A percentile compares a stretch with the other conserved stretches of the same genome.
Evolutionary conservation across 2,888 invertebrate genomes (phyloP).

Genomic region (Achlya flavicornis): DNA sequence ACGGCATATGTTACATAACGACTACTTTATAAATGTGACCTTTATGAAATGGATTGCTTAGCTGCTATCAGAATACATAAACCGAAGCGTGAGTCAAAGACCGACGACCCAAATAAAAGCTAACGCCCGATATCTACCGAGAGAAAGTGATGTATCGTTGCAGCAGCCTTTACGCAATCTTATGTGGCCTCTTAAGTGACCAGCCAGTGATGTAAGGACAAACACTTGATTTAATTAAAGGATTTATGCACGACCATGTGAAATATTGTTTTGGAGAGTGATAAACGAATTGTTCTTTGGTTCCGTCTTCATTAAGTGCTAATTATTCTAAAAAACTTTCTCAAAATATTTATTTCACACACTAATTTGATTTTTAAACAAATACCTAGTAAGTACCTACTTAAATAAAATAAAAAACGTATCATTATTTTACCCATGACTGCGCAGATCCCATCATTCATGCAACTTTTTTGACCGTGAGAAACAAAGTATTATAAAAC

Average conservation of each 20-base stretch:
- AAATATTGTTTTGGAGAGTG: conserved; percentile 24
- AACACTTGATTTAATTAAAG: conserved; percentile 51
- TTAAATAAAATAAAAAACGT: too few species aligned
- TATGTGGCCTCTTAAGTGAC: conserved; percentile 41
- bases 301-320: conserved; percentile 1
- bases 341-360: background rate
- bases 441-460: background rate
- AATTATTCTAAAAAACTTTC: background rate
- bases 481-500: background rate
- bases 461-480: background rate
- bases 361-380: too few species aligned
- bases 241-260: conserved; percentile 33
- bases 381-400: too few species aligned
- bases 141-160: conserved; percentile 79
- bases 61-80: conserved; percentile 69
- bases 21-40: conserved; percentile 58
- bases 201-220: conserved; percentile 49
- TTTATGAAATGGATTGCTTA: conserved; percentile 59
- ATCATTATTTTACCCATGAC: background rate
- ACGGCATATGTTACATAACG: conserved; percentile 34
- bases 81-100: conserved; percentile 63
- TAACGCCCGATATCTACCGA: conserved; percentile 58
- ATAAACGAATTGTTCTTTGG: conserved; percentile 9
- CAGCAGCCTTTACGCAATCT: conserved; percentile 64
- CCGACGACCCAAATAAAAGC: conserved; percentile 64